Evolutionary conservation across 2,888 invertebrate genomes (phyloP).

Genomic region (Euspilapteryx auroguttella): DNA sequence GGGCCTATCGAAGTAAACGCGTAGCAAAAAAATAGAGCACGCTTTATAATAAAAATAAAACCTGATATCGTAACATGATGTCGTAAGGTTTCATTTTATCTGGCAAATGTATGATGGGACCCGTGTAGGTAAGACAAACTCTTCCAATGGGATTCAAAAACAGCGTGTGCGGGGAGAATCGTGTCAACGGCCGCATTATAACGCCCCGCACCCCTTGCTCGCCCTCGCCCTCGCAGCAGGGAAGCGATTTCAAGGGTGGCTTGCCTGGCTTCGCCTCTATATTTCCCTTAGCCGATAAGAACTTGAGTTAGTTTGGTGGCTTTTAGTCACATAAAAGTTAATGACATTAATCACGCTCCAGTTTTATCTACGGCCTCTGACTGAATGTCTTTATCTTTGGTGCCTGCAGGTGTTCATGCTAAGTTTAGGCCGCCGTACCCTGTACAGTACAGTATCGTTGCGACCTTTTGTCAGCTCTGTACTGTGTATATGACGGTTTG

Average conservation of each 20-base stretch:
- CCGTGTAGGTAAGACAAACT: too few species aligned
- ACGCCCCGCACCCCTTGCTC: slow-evolving; percentile 13
- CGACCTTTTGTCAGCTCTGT: too few species aligned
- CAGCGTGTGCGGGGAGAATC: slow-evolving; percentile 42
- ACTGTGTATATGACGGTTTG: too few species aligned
- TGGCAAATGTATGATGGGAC: too few species aligned
- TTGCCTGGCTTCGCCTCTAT: slow-evolving; percentile 25
- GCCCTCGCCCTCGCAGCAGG: slow-evolving; percentile 9
- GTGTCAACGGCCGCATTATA: slow-evolving; percentile 49
- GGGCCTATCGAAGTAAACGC: too few species aligned
- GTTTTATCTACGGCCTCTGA: slow-evolving; percentile 18
- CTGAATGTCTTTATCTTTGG: slow-evolving; percentile 9
- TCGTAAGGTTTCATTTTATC: too few species aligned
- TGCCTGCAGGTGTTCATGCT: too few species aligned
- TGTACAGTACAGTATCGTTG: too few species aligned
- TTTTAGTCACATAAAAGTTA: slow-evolving; percentile 35
- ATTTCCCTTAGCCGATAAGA: slow-evolving; percentile 34
- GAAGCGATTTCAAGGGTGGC: slow-evolving; percentile 46
- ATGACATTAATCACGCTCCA: slow-evolving; percentile 31
- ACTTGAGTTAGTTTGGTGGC: slow-evolving; percentile 35
- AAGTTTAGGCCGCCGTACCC: too few species aligned
- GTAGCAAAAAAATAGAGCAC: slow-evolving; percentile 42
- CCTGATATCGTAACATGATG: too few species aligned
- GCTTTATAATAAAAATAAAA: too few species aligned
- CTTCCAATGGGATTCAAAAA: slow-evolving; percentile 45